Conservation (phyloP, 2,888 invertebrate genomes). For the Callinectes sapidus region DNA sequence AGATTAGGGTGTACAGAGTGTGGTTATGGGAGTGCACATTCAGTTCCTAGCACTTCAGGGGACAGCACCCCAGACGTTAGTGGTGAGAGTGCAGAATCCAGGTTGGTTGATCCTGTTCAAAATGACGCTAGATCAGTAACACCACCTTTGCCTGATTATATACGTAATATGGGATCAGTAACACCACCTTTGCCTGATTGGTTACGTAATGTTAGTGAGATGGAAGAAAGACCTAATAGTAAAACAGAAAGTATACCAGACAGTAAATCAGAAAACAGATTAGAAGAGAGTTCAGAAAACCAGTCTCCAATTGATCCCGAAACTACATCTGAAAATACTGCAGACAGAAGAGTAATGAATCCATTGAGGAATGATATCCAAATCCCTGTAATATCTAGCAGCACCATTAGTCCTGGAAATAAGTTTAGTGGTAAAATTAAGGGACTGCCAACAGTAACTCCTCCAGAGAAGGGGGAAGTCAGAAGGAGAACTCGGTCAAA, state of each 20-base stretch:
- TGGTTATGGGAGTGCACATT: conserved; percentile 60
- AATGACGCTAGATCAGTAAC: not conserved
- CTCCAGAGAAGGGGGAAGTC: conserved; percentile 49
- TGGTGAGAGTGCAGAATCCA: not conserved
- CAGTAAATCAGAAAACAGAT: conserved; percentile 46
- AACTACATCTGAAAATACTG: conserved; percentile 29
- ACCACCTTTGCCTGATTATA: conserved; percentile 42
- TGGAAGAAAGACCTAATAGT: not conserved
- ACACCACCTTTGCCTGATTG: conserved; percentile 43
- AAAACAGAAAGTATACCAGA: conserved; percentile 38
- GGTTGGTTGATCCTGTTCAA: not conserved
- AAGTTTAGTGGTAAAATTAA: conserved; percentile 45
- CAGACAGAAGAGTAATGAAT: conserved; percentile 40
- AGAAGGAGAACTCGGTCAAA: conserved; percentile 61
- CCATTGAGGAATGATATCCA: conserved; percentile 69
- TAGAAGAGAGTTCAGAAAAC: conserved; percentile 30
- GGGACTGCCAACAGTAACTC: not conserved
- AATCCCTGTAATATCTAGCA: conserved; percentile 72
- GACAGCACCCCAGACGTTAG: conserved; percentile 11
- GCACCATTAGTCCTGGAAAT: conserved; percentile 61
- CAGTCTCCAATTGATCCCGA: conserved; percentile 17
- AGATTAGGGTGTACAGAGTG: conserved; percentile 63
- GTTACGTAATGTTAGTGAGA: conserved; percentile 35
- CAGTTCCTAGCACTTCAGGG: conserved; percentile 62
- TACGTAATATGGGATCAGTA: conserved; percentile 41